These are phyloP conservation scores for Rhagoletis pomonella DNA, from an alignment of 1,140 invertebrate genomes.

Conservation along the genomic window DNA sequence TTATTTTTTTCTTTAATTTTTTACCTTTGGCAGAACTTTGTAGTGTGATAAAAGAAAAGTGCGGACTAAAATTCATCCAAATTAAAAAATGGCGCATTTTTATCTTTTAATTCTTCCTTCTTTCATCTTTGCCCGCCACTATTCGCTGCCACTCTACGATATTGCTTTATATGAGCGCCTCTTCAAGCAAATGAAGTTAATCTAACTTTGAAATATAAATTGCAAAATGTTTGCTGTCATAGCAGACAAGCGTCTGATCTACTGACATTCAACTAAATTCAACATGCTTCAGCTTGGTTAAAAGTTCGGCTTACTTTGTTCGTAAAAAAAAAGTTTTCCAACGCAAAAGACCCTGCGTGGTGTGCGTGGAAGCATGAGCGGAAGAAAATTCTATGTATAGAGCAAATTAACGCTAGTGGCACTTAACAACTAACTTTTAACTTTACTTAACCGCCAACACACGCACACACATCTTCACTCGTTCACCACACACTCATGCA, in stretches of 20 bases:
- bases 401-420: slow-evolving; percentile 40
- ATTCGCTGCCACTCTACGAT: no score
- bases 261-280: no score
- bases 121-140: no score
- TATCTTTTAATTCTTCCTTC: no score
- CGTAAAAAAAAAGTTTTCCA: neutral
- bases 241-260: neutral
- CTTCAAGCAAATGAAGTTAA: neutral
- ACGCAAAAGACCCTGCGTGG: no score
- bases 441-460: neutral
- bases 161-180: no score
- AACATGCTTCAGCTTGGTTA: neutral
- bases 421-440: slow-evolving; percentile 30
- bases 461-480: neutral
- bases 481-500: neutral
- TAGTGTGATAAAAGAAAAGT: no score
- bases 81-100: no score
- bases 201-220: neutral
- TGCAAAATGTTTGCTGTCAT: no score
- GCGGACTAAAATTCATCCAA: no score
- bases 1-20: no score
- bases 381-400: neutral
- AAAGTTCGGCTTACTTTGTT: neutral
- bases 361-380: neutral
- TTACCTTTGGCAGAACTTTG: no score